Evolutionary conservation across 2,888 invertebrate species (phyloP).

Genomic region (Perizoma flavofasciatum): DNA sequence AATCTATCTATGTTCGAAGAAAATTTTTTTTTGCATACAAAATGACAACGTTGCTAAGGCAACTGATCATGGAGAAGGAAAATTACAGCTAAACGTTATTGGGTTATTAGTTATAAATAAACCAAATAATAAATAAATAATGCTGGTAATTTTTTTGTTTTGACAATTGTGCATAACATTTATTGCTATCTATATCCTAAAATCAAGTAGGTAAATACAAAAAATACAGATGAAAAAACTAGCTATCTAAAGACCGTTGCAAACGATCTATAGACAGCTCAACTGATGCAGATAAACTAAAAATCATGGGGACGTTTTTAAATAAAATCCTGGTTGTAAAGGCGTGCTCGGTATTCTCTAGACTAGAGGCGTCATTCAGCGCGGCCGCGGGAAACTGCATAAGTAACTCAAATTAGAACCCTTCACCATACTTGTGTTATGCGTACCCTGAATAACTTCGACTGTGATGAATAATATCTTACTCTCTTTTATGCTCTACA

Average conservation of each 20-base stretch:
- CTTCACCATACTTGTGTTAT: constrained; percentile 48
- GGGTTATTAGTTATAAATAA: too few species aligned
- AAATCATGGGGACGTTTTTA: neutral
- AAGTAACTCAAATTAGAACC: constrained; percentile 69
- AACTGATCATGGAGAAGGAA: too few species aligned
- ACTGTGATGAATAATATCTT: constrained; percentile 55
- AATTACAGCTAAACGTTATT: too few species aligned
- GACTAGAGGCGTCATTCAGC: constrained; percentile 52
- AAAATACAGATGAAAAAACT: too few species aligned
- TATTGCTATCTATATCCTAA: neutral
- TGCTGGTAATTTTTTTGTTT: too few species aligned
- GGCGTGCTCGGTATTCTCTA: constrained; percentile 36
- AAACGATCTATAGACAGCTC: neutral
- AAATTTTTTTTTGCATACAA: too few species aligned
- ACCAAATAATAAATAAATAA: too few species aligned
- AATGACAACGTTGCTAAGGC: too few species aligned
- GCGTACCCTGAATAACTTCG: constrained; percentile 1
- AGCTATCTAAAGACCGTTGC: too few species aligned
- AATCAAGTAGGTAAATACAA: too few species aligned
- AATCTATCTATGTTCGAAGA: too few species aligned
- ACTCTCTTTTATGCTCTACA: constrained; percentile 47
- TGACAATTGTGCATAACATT: too few species aligned
- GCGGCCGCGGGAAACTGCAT: constrained; percentile 60
- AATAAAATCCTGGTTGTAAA: constrained; percentile 1
- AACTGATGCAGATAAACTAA: neutral